These are phyloP conservation scores for Scylla paramamosain DNA, from an alignment of 1,140 invertebrate species.

Conservation along the genomic window DNA sequence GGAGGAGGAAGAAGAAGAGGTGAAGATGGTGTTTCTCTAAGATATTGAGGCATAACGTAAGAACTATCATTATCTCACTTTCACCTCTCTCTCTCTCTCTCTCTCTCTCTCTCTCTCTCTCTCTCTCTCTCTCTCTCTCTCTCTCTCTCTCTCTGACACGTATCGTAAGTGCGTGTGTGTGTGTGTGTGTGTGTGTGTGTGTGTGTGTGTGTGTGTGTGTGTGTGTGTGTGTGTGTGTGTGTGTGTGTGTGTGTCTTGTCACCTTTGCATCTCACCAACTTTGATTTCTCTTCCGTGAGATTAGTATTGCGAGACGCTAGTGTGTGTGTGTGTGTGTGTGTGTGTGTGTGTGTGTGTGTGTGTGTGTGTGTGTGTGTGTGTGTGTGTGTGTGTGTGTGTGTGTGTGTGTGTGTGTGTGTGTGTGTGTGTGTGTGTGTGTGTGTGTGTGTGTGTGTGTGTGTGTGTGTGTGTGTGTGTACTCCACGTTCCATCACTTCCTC, in stretches of 20 bases:
- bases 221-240: conserved; percentile 3
- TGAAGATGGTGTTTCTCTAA: no score
- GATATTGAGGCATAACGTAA: not conserved
- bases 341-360: no score
- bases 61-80: not conserved
- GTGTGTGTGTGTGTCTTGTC: not conserved
- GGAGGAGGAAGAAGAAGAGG: no score
- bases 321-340: no score
- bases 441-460: no score
- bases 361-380: no score
- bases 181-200: conserved; percentile 1
- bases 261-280: no score
- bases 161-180: not conserved
- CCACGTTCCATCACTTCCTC: not conserved
- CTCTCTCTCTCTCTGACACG: not conserved
- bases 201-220: conserved; percentile 3
- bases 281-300: no score
- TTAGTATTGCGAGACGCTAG: no score
- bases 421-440: no score
- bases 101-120: conserved; percentile 3
- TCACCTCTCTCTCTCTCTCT: not conserved
- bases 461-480: not conserved
- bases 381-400: no score
- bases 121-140: not conserved
- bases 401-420: no score